Percentiles rank a stretch among this genome's conserved stretches.
These are phyloP conservation scores for Neolamprologus longior DNA, from an alignment of 2,113 vertebrate genomes.

Conservation along the genomic window DNA sequence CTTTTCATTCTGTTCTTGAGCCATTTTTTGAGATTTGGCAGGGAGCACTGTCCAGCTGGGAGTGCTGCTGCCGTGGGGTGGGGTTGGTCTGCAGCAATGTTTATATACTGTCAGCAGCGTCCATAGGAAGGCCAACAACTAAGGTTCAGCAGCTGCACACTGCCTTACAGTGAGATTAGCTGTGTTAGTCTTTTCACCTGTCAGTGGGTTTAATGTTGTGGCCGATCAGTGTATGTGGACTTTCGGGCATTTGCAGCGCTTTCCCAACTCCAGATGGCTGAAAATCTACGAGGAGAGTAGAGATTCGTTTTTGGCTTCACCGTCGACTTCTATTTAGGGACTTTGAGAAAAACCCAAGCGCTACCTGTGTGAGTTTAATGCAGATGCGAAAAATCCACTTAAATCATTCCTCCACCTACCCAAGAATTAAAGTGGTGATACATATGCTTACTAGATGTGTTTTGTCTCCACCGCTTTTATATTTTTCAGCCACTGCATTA, in stretches of 20 bases:
- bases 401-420: neutral
- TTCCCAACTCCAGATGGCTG: neutral
- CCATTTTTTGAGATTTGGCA: neutral
- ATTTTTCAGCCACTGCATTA: neutral
- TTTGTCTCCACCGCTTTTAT: neutral
- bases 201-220: neutral
- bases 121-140: neutral
- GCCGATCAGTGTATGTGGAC: neutral
- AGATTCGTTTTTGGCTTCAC: neutral
- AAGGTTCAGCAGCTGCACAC: neutral
- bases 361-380: neutral
- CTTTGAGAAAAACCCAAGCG: neutral
- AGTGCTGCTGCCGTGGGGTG: neutral
- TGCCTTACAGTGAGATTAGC: neutral
- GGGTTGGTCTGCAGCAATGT: neutral
- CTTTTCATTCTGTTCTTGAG: neutral
- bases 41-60: neutral
- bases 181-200: neutral
- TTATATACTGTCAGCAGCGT: neutral
- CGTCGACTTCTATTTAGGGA: neutral
- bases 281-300: neutral
- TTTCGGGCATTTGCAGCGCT: neutral
- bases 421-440: neutral
- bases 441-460: neutral
- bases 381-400: neutral